These are phyloP conservation scores for Emydura subglobosa DNA, from an alignment of 2,113 vertebrate genomes.

Conservation along the genomic window DNA sequence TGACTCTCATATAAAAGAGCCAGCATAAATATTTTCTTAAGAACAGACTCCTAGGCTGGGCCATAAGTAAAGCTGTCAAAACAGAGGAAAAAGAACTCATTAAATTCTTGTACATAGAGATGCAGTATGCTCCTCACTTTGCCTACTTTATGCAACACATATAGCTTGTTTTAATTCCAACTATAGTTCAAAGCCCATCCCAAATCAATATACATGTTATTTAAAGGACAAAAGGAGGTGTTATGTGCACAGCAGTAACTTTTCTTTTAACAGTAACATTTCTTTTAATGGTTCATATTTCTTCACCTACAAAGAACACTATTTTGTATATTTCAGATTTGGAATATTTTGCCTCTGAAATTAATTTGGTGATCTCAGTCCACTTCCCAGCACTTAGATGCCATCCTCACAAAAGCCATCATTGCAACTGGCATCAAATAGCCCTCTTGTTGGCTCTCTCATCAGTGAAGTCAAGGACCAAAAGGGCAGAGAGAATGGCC, in stretches of 20 bases:
- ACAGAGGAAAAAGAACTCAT: neutral
- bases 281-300: constrained; percentile 3
- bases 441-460: neutral
- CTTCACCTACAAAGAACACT: neutral
- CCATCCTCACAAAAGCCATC: neutral
- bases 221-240: neutral
- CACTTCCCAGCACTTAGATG: neutral
- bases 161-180: neutral
- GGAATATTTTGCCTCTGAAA: neutral
- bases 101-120: neutral
- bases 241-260: neutral
- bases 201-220: constrained; percentile 10
- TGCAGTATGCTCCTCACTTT: neutral
- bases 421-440: neutral
- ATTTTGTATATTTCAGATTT: neutral
- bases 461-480: neutral
- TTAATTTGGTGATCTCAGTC: neutral
- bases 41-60: neutral
- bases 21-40: constrained; percentile 40
- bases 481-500: neutral
- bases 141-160: neutral
- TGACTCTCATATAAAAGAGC: constrained; percentile 6
- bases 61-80: neutral
- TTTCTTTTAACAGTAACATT: neutral
- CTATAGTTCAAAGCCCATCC: neutral